phyloP scores from a whole-genome alignment of 2,113 vertebrate genomes.

The Sphaerodactylus townsendi region DNA sequence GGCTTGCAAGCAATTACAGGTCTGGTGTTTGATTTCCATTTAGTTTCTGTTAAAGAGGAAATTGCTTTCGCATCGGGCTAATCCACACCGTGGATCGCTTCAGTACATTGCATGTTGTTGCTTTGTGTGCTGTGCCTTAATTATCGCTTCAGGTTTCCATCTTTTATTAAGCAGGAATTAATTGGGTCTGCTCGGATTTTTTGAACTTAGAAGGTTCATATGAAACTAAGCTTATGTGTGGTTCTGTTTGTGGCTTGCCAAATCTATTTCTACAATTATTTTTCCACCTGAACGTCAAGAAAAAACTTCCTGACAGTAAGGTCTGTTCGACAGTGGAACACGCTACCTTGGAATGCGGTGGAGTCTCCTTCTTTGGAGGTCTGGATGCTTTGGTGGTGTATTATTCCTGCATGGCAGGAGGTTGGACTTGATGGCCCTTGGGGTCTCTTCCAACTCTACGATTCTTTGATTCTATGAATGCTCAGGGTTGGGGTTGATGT shows the following conservation, averaged over 20 bases:
- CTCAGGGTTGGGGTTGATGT: not conserved
- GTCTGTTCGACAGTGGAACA: too few relatives aligned
- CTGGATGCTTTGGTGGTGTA: too few relatives aligned
- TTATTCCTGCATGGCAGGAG: too few relatives aligned
- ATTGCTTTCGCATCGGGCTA: constrained; percentile 1
- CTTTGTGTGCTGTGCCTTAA: not conserved
- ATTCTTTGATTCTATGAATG: too few relatives aligned
- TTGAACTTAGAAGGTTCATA: not conserved
- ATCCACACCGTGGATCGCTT: not conserved
- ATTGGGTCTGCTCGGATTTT: not conserved
- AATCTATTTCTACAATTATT: not conserved
- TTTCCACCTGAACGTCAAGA: too few relatives aligned
- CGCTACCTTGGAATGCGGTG: too few relatives aligned
- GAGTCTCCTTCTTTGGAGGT: too few relatives aligned
- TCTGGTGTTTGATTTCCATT: constrained; percentile 3
- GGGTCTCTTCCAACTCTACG: too few relatives aligned
- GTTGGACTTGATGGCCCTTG: too few relatives aligned
- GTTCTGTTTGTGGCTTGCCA: not conserved
- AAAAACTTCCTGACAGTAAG: too few relatives aligned
- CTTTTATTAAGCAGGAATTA: not conserved
- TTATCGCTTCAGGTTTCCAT: not conserved
- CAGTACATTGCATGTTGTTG: not conserved
- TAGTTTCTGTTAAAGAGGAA: not conserved
- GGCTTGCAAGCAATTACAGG: constrained; percentile 28
- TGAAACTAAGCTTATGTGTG: not conserved